Percentiles rank a stretch among this genome's conserved stretches.
Evolutionary conservation across 2,888 invertebrate species (phyloP).

Genomic region (Pammene aurita): DNA sequence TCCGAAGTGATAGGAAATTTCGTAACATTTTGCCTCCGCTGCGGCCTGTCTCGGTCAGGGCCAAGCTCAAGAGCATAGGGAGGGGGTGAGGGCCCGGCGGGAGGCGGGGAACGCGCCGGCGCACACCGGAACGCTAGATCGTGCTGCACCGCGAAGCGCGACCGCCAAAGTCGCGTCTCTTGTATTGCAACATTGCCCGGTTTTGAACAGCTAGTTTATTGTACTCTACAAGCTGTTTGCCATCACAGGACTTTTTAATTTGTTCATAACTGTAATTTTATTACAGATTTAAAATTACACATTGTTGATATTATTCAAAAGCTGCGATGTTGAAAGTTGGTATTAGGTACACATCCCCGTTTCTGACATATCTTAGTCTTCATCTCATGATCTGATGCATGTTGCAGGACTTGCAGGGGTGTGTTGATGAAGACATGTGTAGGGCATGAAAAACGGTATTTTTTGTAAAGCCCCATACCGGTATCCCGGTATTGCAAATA

Average conservation of each 20-base stretch:
- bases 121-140: conserved; percentile 82
- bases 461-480: too few species aligned
- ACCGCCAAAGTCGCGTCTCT: conserved; percentile 77
- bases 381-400: too few species aligned
- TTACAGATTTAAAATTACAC: neutral
- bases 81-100: conserved; percentile 40
- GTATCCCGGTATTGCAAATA: too few species aligned
- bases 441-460: too few species aligned
- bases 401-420: too few species aligned
- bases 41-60: conserved; percentile 78
- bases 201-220: conserved; percentile 52
- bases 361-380: too few species aligned
- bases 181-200: conserved; percentile 76
- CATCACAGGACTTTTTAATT: conserved; percentile 11
- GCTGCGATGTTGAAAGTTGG: too few species aligned
- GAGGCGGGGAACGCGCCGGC: conserved; percentile 61
- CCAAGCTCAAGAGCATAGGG: conserved; percentile 56
- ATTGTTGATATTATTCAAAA: too few species aligned
- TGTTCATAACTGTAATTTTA: conserved; percentile 5
- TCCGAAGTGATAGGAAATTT: conserved; percentile 68
- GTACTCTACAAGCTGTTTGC: conserved; percentile 17
- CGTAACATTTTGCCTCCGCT: conserved; percentile 75
- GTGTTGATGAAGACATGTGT: too few species aligned
- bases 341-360: too few species aligned
- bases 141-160: conserved; percentile 82